Conservation (phyloP, 2,888 invertebrate genomes). For the Abrostola tripartita region DNA sequence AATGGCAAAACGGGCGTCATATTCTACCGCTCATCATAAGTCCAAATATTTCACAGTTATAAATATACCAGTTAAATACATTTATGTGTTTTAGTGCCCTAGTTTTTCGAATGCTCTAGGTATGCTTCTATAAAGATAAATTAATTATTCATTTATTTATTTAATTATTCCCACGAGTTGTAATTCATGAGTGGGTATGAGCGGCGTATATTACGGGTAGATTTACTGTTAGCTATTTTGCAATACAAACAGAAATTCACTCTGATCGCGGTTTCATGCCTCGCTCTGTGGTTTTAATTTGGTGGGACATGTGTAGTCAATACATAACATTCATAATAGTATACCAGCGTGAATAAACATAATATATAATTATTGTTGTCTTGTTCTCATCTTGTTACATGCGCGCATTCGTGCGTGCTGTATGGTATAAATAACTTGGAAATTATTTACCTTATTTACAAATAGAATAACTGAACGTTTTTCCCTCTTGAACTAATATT, state of each 20-base stretch:
- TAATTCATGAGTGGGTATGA: no score
- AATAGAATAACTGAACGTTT: slow-evolving; percentile 1
- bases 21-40: no score
- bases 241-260: slow-evolving; percentile 14
- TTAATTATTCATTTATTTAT: no score
- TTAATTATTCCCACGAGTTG: no score
- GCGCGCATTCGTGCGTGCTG: slow-evolving; percentile 29
- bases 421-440: slow-evolving; percentile 21
- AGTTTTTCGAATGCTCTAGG: no score
- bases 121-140: no score
- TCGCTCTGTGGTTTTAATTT: slow-evolving; percentile 34
- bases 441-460: slow-evolving; percentile 20
- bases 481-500: background rate
- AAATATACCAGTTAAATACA: no score
- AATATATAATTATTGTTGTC: slow-evolving; percentile 30
- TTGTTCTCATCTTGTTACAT: slow-evolving; percentile 29
- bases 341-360: slow-evolving; percentile 9
- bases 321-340: slow-evolving; percentile 24
- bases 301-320: slow-evolving; percentile 9
- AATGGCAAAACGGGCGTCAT: no score
- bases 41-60: no score
- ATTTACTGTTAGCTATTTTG: slow-evolving; percentile 3
- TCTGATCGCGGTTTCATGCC: slow-evolving; percentile 32
- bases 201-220: no score
- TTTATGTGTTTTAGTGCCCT: no score